Evolutionary conservation across 1,140 invertebrate genomes (phyloP).

Genomic region (Aphelenchoides avenae): DNA sequence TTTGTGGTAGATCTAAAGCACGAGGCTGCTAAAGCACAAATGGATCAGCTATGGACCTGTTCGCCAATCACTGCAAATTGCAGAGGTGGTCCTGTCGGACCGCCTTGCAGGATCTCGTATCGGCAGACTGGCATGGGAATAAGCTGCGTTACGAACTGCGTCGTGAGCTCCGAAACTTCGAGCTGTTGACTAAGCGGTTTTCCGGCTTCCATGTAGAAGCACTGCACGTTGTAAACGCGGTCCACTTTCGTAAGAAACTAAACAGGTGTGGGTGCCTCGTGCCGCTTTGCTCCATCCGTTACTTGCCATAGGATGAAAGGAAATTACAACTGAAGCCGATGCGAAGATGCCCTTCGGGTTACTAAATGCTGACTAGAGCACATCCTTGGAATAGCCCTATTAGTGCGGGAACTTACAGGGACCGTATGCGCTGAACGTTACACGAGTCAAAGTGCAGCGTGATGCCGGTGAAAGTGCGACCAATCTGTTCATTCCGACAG

Average conservation of each 20-base stretch:
- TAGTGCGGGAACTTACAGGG: conserved; percentile 27
- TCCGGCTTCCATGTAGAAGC: conserved; percentile 57
- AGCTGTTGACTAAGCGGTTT: conserved; percentile 42
- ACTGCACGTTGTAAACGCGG: conserved; percentile 51
- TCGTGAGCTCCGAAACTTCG: conserved; percentile 50
- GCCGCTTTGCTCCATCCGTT: no score
- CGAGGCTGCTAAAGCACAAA: no score
- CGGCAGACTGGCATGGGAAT: conserved; percentile 52
- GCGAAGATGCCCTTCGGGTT: conserved; percentile 53
- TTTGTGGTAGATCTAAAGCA: conserved; percentile 52
- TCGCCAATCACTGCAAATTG: conserved; percentile 38
- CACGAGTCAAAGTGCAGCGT: conserved; percentile 48
- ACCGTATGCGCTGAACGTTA: conserved; percentile 47
- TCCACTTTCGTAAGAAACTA: conserved; percentile 45
- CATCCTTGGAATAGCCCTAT: not conserved
- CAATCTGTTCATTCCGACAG: conserved; percentile 52
- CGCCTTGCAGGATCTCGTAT: conserved; percentile 44
- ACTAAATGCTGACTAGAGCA: conserved; percentile 13
- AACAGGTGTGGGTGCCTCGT: no score
- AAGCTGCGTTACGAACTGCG: conserved; percentile 47
- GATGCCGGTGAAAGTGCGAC: conserved; percentile 47
- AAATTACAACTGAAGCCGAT: conserved; percentile 51
- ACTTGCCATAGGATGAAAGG: conserved; percentile 46
- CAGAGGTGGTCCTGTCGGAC: conserved; percentile 41
- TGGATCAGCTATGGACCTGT: no score